A percentile compares a stretch with the other conserved stretches of the same genome.
These are phyloP conservation scores for Poecilobothrus nobilitatus DNA, from an alignment of 2,888 invertebrate genomes.

Conservation along the genomic window DNA sequence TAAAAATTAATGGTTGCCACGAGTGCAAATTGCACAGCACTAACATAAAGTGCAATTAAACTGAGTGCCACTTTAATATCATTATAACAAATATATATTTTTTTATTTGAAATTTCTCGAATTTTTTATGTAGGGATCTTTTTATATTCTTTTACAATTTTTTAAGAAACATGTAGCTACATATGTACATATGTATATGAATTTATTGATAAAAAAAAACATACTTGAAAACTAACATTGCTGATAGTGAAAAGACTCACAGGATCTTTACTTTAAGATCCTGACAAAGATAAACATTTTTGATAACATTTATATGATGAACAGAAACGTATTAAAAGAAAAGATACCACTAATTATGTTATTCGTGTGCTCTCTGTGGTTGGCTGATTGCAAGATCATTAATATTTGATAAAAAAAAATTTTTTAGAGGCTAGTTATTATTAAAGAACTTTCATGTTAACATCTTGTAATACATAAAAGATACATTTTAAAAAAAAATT, in stretches of 20 bases:
- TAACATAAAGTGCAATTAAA: not conserved
- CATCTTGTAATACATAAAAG: no score
- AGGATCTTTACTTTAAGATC: not conserved
- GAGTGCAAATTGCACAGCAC: not conserved
- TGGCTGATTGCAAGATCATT: not conserved
- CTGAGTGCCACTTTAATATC: not conserved
- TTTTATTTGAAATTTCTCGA: not conserved
- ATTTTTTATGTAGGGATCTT: no score
- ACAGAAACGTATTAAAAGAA: not conserved
- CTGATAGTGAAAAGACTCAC: not conserved
- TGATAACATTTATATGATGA: not conserved
- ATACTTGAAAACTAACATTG: not conserved
- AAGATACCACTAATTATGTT: not conserved
- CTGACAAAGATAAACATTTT: not conserved
- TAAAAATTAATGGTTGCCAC: not conserved
- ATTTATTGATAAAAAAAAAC: not conserved
- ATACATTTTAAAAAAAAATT: no score
- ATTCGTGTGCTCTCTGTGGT: not conserved
- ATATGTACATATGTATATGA: no score
- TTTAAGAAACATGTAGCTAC: no score
- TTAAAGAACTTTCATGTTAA: no score
- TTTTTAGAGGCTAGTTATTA: no score
- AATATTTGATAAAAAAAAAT: no score
- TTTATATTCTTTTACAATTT: no score
- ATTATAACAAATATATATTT: not conserved